Conservation (phyloP, 2,113 vertebrate species). For the Eptesicus fuscus region DNA sequence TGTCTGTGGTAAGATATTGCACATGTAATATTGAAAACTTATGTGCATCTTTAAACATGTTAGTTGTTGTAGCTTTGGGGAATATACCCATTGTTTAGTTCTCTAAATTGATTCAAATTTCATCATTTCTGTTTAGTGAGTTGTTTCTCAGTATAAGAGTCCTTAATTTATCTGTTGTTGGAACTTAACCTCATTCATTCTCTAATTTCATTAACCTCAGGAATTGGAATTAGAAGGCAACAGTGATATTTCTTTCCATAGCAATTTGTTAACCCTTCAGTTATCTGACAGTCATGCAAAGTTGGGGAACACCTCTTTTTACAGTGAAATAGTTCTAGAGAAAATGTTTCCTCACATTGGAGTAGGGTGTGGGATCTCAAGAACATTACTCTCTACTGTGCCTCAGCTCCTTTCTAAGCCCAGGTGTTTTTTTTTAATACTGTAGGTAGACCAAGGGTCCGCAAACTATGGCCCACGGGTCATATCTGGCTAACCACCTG, state of each 20-base stretch:
- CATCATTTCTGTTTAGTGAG: not conserved
- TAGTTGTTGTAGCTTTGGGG: not conserved
- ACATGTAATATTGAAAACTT: not conserved
- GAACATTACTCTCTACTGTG: not conserved
- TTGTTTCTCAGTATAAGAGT: constrained; percentile 15
- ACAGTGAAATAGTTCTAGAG: not conserved
- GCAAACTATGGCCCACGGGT: not conserved
- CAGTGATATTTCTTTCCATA: not conserved
- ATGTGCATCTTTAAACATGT: not conserved
- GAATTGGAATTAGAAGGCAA: not conserved
- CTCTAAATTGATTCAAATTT: not conserved
- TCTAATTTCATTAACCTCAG: constrained; percentile 18
- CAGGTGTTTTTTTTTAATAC: not conserved
- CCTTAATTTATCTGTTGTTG: constrained; percentile 8
- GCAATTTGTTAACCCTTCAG: not conserved
- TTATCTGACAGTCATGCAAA: not conserved
- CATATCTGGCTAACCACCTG: not conserved
- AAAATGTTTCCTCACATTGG: not conserved
- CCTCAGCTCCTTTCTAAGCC: not conserved
- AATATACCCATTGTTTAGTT: not conserved
- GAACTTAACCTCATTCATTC: constrained; percentile 46
- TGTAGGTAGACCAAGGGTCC: not conserved
- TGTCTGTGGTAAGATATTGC: not conserved
- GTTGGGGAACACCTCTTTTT: not conserved
- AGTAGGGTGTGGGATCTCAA: not conserved